These are phyloP conservation scores for Drosophila nigrodunni DNA, from an alignment of 1,140 invertebrate species.

Conservation along the genomic window DNA sequence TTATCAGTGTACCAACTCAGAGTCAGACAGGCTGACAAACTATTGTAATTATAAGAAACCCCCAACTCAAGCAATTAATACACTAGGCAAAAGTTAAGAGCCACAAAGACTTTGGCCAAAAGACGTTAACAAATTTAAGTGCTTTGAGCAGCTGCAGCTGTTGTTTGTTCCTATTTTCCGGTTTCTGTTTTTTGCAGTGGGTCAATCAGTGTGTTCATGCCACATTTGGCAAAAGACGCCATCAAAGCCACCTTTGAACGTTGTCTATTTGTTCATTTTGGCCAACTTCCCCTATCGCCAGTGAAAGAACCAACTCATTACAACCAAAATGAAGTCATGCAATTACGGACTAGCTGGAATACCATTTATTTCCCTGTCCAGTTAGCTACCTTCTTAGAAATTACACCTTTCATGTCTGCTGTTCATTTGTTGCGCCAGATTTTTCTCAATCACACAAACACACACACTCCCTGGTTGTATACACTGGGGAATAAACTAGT, in stretches of 20 bases:
- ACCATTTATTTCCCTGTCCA: constrained; percentile 30
- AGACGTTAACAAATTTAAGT: constrained; percentile 67
- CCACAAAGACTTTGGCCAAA: constrained; percentile 28
- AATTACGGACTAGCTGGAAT: constrained; percentile 46
- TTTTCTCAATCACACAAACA: constrained; percentile 74
- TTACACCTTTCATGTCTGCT: constrained; percentile 67
- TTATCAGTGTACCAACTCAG: constrained; percentile 1
- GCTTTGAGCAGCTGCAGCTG: not conserved
- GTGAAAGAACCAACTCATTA: constrained; percentile 47
- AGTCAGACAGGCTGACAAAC: constrained; percentile 65
- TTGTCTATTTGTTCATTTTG: constrained; percentile 63
- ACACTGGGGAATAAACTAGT: constrained; percentile 56
- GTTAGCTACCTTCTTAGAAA: constrained; percentile 21
- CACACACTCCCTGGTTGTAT: constrained; percentile 5
- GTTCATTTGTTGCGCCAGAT: constrained; percentile 82
- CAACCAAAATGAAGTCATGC: constrained; percentile 33
- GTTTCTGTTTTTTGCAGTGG: constrained; percentile 6
- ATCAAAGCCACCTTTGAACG: constrained; percentile 36
- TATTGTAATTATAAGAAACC: constrained; percentile 66
- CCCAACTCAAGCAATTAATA: constrained; percentile 52
- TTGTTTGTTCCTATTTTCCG: not conserved
- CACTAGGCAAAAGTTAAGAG: constrained; percentile 33
- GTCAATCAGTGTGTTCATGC: constrained; percentile 42
- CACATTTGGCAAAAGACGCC: constrained; percentile 54
- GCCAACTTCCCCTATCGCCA: constrained; percentile 1